Base-by-base conservation (phyloP, 2,797 vertebrate species). In the Antennarius maculatus region DNA sequence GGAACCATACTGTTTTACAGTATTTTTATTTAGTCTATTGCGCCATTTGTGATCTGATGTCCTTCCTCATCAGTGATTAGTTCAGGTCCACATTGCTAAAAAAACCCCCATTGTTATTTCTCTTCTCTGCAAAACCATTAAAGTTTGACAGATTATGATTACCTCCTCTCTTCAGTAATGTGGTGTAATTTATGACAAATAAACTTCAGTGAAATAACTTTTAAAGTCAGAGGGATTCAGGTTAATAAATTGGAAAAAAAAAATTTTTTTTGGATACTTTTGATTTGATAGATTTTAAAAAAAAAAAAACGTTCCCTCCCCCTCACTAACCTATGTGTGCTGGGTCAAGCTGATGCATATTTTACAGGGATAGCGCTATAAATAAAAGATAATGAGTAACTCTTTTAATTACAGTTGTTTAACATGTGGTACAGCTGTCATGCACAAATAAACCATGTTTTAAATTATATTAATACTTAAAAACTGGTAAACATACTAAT, bases 181-280 rank as follows among this genome's bases (percentile, higher is more conserved):
- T 23, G 27, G 28, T 52, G 39, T 61, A 61, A 78, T 80, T 75
- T 29, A 61, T 66, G 52, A 68, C 68, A 70, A 75, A 72, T 49
- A 58, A 67, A 56, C 65, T 69, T 49, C 55, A 61, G 50, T 74
- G 37, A 65, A 77, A 66, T 46, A 47, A 37, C 27, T 54, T 60
- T 43, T 50, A 52, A 56, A 59, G 61, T 23, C 23, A 16, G 17
- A 73, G 59, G 62, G 55, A 66, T 65, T 63, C 43, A 42, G 29
- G 61, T 50, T 64, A 28, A 48, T 74, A 10, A 54, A 70, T 42
- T 76, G 48, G 11, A n/a, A 46, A 17, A 17, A 7, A n/a, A 67
- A 34, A 5, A 5, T 23, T 1, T 59, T 65, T 53, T 47, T 17
- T n/a, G n/a, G 4, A 11, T 10, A 10, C 39, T 11, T 11, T 6